Base-by-base conservation (phyloP, 2,888 invertebrate genomes). In the Amiota communis region DNA sequence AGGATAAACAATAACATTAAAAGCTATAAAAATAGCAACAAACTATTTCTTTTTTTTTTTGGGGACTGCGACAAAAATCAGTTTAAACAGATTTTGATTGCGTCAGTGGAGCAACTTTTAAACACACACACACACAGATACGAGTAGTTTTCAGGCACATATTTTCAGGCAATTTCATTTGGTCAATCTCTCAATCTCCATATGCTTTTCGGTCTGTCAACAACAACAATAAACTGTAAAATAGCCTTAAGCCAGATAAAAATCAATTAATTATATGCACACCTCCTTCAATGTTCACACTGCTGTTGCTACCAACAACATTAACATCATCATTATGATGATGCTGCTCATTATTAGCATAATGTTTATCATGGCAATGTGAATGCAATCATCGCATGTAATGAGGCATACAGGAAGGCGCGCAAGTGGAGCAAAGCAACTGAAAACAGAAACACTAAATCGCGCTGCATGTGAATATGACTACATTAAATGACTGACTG, bases 201-300 rank as follows among this genome's bases (percentile, higher is more conserved):
- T 84, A 36, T 36, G 36, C 36, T 36, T 36, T 36, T 36, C 36
- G 6, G 83, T 84, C 83, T 85, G 83, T 83, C 86, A 84, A 80
- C 83, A 84, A 82, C 86, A 83, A 36, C 36, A 36, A 36, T 84
- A 83, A 83, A 83, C 86, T 84, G 84, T 85, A 84, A 85, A 83
- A 83, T 84, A 84, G 87, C 87, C 87, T 83, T 80, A 86, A 85
- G 88, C 86, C 87, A 86, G 86, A 88, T 87, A 87, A 86, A 88
- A 87, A 87, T 87, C 87, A 87, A 87, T 87, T 87, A 88, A 87
- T 71, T 61, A 71, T 48, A 63, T 63, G 71, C 48, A 63, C 36
- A 63, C 36, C 59, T 57, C 59, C 20, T 15, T 20, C 53, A 53
- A 15, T 53, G n/a, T 85, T 77, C 85, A 85, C 80, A 84, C 77